phyloP scores from a whole-genome alignment of 2,888 invertebrate species.

The Eupithecia exiguata region DNA sequence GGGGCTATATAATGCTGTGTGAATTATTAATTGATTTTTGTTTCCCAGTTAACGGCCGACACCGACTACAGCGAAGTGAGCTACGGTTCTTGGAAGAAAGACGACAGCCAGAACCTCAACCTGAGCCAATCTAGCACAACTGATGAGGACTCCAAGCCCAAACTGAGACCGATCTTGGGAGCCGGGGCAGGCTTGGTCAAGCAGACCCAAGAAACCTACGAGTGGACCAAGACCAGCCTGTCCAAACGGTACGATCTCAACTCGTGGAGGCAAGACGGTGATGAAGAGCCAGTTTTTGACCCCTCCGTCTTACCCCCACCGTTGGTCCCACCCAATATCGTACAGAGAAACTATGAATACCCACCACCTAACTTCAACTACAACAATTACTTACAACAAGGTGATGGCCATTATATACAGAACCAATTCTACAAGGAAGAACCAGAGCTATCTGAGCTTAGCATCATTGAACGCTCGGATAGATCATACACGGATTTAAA shows the following conservation, averaged over 20 bases:
- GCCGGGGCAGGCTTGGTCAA: constrained; percentile 69
- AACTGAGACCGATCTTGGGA: constrained; percentile 73
- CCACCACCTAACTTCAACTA: constrained; percentile 66
- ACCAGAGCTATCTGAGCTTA: constrained; percentile 44
- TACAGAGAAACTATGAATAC: constrained; percentile 53
- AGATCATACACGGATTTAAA: constrained; percentile 10
- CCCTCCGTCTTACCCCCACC: constrained; percentile 66
- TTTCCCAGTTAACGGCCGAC: constrained; percentile 46
- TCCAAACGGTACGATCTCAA: constrained; percentile 74
- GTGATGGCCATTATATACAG: constrained; percentile 74
- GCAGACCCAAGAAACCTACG: constrained; percentile 66
- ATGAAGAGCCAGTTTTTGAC: constrained; percentile 67
- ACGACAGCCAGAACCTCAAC: constrained; percentile 61
- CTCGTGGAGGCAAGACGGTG: constrained; percentile 75
- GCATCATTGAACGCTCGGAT: constrained; percentile 37
- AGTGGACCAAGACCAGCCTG: constrained; percentile 69
- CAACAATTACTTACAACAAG: constrained; percentile 72
- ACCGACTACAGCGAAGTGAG: constrained; percentile 73
- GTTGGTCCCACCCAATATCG: constrained; percentile 21
- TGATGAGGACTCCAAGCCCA: constrained; percentile 71
- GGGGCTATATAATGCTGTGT: too few relatives aligned
- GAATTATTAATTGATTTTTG: too few relatives aligned
- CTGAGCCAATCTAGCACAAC: constrained; percentile 68
- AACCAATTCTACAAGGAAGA: constrained; percentile 59
- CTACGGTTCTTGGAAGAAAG: constrained; percentile 77